Evolutionary conservation across 2,888 invertebrate species (phyloP), one percentile per base, ranked within the genome.

Genomic region (Scrobipalpa atriplicella): DNA sequence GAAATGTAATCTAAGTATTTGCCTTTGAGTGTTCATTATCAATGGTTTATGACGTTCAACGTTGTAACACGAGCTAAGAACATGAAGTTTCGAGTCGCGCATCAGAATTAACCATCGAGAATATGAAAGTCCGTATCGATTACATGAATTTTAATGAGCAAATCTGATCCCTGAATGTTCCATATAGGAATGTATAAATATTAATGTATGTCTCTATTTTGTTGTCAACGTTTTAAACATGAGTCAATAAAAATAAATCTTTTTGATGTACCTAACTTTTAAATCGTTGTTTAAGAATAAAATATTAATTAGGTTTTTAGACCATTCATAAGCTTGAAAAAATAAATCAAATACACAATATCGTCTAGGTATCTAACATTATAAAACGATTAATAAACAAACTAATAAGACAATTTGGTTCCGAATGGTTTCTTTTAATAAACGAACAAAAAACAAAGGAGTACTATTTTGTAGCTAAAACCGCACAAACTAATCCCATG

Each of bases 1-100:
- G 90, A 90, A 90, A 89, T 87, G 88, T 90, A 87, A 87, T 89
- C 87, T 86, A 87, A 86, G 84, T 84, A 84, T 86, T 86, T 77
- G 83, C 79, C 84, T 84, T 84, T 79, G 80, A 82, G 76, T 71
- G 82, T 85, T 84, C 83, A 82, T 89, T 90, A 89, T 89, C 85
- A 81, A 76, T 81, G 79, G 79, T 82, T 88, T 79, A 79, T 81
- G 84, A 82, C 75, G 81, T 81, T 83, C 74, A 68, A 72, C 78
- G 75, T 80, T 77, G 74, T 78, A 79, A 79, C 79, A 77, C 76
- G 81, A 76, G 76, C 73, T 67, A 70, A 67, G 71, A 76, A 78
- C 76, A 77, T 74, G 75, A 73, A 70, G 73, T 78, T 67, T 80
- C 73, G 76, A 78, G 74, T 79, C 77, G 74, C 21, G 16, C 19